Base-by-base conservation (phyloP, 2,888 invertebrate genomes). In the Antheraea yamamai region DNA sequence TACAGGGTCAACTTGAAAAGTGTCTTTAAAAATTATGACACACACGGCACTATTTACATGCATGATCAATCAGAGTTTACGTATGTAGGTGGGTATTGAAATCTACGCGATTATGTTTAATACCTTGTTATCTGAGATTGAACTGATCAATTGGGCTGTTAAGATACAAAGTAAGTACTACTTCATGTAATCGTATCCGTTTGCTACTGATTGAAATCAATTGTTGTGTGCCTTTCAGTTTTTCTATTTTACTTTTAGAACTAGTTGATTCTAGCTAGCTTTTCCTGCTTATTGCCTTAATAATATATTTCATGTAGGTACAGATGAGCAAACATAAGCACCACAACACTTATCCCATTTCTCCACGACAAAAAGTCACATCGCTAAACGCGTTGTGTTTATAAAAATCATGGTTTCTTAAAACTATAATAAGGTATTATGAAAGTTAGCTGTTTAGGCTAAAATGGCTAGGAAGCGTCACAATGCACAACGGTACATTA, bases 51-150 rank as follows among this genome's bases (percentile, higher is more conserved):
- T 70, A n/a, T 70, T 70, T 70, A 70, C 70, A 39, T 39, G 70
- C 20, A n/a, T 39, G 70, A 39, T 70, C 39, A 39, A 70, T 70
- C 70, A 70, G 39, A 20, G n/a, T 39, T 18, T n/a, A 39, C 7
- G 39, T 70, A 39, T 70, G 70, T 70, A 70, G 70, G 70, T 70
- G 70, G 70, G 35, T 39, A 68, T 35, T 6, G 35, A 18, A 68
- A 68, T 68, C 61, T n/a, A 39, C 39, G n/a, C n/a, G 20, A 20
- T 12, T 39, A 70, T 39, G 39, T n/a, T 70, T 70, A 70, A 70
- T 70, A 70, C 7, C n/a, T n/a, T 70, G 39, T 70, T 39, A 39
- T 70, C 70, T 35, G 39, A 39, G 70, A 70, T 70, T 39, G 39
- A 39, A 39, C 23, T 70, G 39, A 70, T 70, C 70, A 18, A 39